Evolutionary conservation across 2,113 vertebrate species (phyloP), one percentile per base, ranked within the genome.

Genomic region (Megalops atlanticus): DNA sequence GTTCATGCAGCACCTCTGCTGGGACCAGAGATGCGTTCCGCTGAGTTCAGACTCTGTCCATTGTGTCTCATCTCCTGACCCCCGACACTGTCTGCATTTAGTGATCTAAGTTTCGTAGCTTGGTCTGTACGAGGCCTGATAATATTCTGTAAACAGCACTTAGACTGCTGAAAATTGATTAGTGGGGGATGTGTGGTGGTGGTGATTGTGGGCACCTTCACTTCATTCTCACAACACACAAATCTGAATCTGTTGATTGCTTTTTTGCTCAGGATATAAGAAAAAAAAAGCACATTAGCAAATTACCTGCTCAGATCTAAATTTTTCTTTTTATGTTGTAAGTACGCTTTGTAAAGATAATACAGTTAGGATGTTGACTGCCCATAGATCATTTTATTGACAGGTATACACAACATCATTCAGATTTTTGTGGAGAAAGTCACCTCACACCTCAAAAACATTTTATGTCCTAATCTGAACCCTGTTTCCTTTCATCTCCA

Each of bases 1-100:
- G 80, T 78, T 78, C 83, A 78, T 77, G 77, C 35, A 52, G 69
- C 78, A 72, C 76, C 40, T 74, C 80, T 79, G 27, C 52, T 84
- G 18, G 54, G 31, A 77, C 78, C 15, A 11, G 41, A 39, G 39
- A 27, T 36, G 39, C 80, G 71, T 72, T 73, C 76, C 69, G 36
- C 64, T 43, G 43, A 75, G 38, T 36, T 27, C 38, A 54, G 36
- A 49, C 16, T 4, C 43, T 38, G n/a, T 15, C 36, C 1, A 39
- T 43, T 75, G 27, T 64, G 41, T 27, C 70, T 82, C 1, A 36
- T 52, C 40, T 33, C 4, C 41, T 79, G n/a, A 45, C 77, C 70
- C 54, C 16, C 8, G 15, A 38, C 31, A 33, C 41, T 68, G 6
- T 75, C 33, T 74, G 70, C 41, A 74, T 80, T 72, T 80, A 80